Conservation (phyloP, 2,888 invertebrate species). For the Conus canariensis region DNA sequence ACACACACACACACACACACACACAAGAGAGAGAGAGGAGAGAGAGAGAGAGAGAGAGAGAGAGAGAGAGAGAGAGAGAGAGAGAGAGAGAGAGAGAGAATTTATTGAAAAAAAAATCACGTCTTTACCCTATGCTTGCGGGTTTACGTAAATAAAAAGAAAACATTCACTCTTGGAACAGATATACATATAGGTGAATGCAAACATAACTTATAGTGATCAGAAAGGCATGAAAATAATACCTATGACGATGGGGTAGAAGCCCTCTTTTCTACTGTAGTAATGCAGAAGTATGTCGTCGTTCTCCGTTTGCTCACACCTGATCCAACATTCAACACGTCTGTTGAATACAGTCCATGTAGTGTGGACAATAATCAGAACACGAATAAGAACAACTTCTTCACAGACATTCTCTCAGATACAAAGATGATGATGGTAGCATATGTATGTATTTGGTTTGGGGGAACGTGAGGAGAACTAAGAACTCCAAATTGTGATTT, state of each 20-base stretch:
- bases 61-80: not conserved
- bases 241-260: slow-evolving; percentile 76
- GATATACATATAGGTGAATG: not conserved
- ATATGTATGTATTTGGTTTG: not conserved
- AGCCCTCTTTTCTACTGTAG: slow-evolving; percentile 71
- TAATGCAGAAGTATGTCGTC: slow-evolving; percentile 70
- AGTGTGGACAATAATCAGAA: too few relatives aligned
- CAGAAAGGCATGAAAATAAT: not conserved
- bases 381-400: too few relatives aligned
- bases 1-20: too few relatives aligned
- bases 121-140: not conserved
- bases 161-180: not conserved
- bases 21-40: too few relatives aligned
- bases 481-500: too few relatives aligned
- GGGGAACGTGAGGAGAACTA: not conserved
- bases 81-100: not conserved
- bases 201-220: not conserved
- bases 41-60: not conserved
- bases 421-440: not conserved
- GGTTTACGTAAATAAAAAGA: slow-evolving; percentile 28
- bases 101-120: too few relatives aligned
- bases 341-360: too few relatives aligned
- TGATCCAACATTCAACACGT: slow-evolving; percentile 43
- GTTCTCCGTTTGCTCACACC: slow-evolving; percentile 66
- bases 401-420: too few relatives aligned